phyloP scores from a whole-genome alignment of 2,888 invertebrate species.

The Bruchidius siliquastri region DNA sequence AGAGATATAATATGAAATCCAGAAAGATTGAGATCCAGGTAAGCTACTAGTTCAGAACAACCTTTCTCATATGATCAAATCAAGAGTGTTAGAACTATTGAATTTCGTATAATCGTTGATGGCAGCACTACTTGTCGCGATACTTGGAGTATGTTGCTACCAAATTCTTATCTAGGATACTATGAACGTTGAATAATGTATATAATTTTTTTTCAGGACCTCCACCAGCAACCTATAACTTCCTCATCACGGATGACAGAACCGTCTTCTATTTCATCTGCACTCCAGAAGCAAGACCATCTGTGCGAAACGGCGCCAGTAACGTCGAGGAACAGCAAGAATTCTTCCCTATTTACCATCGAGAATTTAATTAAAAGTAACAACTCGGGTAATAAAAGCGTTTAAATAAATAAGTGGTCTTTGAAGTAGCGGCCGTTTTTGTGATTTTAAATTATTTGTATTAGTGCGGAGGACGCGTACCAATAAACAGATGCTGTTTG shows the following conservation, averaged over 20 bases:
- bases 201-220: conserved; percentile 36
- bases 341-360: conserved; percentile 47
- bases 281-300: neutral
- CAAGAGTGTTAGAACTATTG: too few relatives aligned
- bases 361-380: conserved; percentile 47
- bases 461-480: neutral
- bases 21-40: too few relatives aligned
- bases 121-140: too few relatives aligned
- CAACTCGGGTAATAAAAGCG: conserved; percentile 36
- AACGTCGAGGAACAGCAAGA: conserved; percentile 37
- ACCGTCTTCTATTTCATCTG: neutral
- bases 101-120: too few relatives aligned
- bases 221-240: conserved; percentile 37
- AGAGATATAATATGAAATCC: too few relatives aligned
- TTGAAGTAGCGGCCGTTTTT: neutral
- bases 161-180: too few relatives aligned
- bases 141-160: too few relatives aligned
- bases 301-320: conserved; percentile 13
- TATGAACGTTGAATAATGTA: too few relatives aligned
- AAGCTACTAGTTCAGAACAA: too few relatives aligned
- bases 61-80: too few relatives aligned
- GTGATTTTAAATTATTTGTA: neutral
- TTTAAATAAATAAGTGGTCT: conserved; percentile 35
- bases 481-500: neutral
- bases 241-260: conserved; percentile 20